Evolutionary conservation across 2,888 invertebrate species (phyloP).

Genomic region (Mactromeris polynyma): DNA sequence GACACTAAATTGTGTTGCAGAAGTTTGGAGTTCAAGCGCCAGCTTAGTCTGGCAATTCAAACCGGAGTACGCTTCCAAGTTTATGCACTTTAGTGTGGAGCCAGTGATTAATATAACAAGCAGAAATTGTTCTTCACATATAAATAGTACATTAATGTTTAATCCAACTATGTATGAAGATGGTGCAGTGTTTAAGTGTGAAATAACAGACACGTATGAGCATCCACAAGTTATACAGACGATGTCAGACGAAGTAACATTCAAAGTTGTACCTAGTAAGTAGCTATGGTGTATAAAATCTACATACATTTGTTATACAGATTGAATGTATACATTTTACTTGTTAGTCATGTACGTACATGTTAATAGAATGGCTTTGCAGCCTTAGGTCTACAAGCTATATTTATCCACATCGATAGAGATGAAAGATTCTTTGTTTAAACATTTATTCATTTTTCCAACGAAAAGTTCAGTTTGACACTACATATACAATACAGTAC

Average conservation of each 20-base stretch:
- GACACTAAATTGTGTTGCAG: constrained; percentile 62
- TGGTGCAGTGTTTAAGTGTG: constrained; percentile 72
- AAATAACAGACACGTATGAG: constrained; percentile 34
- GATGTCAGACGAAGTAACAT: constrained; percentile 19
- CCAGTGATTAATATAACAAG: constrained; percentile 53
- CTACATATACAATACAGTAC: too few relatives aligned
- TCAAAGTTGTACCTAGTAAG: constrained; percentile 64
- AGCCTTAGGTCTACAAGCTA: too few relatives aligned
- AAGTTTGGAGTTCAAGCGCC: constrained; percentile 62
- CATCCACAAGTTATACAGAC: constrained; percentile 47
- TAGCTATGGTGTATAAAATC: not conserved
- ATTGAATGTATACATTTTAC: too few relatives aligned
- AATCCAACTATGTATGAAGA: constrained; percentile 70
- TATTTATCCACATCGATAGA: too few relatives aligned
- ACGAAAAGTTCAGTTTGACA: too few relatives aligned
- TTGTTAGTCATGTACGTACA: too few relatives aligned
- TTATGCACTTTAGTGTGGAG: constrained; percentile 68
- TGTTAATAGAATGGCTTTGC: too few relatives aligned
- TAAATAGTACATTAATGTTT: constrained; percentile 68
- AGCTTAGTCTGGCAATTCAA: constrained; percentile 69
- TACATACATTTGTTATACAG: not conserved
- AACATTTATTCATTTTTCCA: too few relatives aligned
- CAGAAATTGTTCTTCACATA: constrained; percentile 58
- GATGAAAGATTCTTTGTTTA: too few relatives aligned
- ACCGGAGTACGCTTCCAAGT: constrained; percentile 41